Conservation (phyloP, 1,140 invertebrate species). For the Drosophila biarmipes region DNA sequence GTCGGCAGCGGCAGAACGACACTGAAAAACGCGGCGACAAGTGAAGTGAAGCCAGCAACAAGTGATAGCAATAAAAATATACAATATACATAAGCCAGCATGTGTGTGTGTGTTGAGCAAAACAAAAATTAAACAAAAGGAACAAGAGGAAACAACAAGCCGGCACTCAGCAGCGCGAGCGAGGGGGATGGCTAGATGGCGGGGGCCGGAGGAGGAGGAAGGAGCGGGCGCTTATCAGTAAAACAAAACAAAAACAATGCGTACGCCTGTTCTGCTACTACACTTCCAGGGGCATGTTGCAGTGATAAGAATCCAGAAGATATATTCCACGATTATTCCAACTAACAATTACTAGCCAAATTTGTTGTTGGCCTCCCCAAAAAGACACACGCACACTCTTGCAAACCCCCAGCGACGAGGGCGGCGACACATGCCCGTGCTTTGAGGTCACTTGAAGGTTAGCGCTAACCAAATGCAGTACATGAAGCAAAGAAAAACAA, state of each 20-base stretch:
- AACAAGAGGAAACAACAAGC: slow-evolving; percentile 39
- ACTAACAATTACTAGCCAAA: slow-evolving; percentile 17
- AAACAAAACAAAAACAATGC: slow-evolving; percentile 8
- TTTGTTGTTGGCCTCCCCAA: slow-evolving; percentile 29
- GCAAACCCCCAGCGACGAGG: slow-evolving; percentile 16
- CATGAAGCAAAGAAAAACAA: slow-evolving; percentile 14
- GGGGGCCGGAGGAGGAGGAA: slow-evolving; percentile 9
- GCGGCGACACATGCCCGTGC: slow-evolving; percentile 35
- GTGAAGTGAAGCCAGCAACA: slow-evolving; percentile 64
- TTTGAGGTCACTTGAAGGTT: slow-evolving; percentile 77
- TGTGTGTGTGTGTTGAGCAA: slow-evolving; percentile 41
- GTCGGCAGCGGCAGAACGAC: slow-evolving; percentile 25
- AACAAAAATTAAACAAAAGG: slow-evolving; percentile 50
- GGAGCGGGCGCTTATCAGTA: slow-evolving; percentile 27
- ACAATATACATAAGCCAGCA: not conserved
- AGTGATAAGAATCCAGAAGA: slow-evolving; percentile 9
- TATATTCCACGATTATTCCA: slow-evolving; percentile 13
- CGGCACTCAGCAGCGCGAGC: slow-evolving; percentile 42
- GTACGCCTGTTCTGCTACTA: not conserved
- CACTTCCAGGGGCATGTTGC: slow-evolving; percentile 8
- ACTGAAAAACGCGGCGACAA: slow-evolving; percentile 46
- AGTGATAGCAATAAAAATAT: slow-evolving; percentile 57
- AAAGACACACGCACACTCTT: slow-evolving; percentile 10
- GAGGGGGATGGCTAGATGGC: slow-evolving; percentile 29
- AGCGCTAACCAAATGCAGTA: slow-evolving; percentile 53